A percentile compares a stretch with the other conserved stretches of the same genome.
Evolutionary conservation across 2,797 vertebrate species (phyloP).

Genomic region (Momotus momota): DNA sequence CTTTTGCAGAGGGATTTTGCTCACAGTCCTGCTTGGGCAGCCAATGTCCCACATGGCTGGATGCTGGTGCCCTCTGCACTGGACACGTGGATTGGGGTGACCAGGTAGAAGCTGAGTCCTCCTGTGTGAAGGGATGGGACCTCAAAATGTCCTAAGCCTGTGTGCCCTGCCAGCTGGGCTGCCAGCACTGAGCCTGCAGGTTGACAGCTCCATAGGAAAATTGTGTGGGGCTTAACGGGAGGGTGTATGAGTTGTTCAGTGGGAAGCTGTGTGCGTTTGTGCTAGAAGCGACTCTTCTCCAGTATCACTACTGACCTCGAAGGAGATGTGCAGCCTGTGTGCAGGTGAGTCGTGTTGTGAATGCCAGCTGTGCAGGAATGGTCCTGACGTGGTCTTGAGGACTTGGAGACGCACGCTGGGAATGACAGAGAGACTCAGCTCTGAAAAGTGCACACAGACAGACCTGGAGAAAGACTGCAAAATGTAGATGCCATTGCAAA

Average conservation of each 20-base stretch:
- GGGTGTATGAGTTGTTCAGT: background rate
- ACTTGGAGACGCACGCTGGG: constrained; percentile 20
- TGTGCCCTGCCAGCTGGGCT: background rate
- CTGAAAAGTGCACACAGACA: constrained; percentile 5
- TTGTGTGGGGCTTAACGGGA: background rate
- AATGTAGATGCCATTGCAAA: background rate
- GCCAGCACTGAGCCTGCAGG: background rate
- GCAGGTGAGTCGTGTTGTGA: constrained; percentile 1
- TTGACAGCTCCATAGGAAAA: background rate
- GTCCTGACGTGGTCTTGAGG: background rate
- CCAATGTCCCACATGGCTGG: background rate
- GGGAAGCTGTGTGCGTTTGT: background rate
- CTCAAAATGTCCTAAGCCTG: background rate
- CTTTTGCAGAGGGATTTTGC: background rate
- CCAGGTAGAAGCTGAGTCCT: background rate
- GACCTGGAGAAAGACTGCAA: constrained; percentile 33
- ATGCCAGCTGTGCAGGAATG: background rate
- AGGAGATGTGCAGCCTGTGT: constrained; percentile 12
- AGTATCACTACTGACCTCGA: constrained; percentile 30
- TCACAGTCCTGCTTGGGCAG: accelerated
- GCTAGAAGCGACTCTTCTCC: background rate
- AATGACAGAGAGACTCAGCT: constrained; percentile 53
- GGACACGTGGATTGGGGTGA: accelerated
- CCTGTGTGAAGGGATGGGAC: background rate
- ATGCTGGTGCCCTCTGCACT: accelerated